phyloP scores from a whole-genome alignment of 2,797 vertebrate genomes.

The Holocentrus rufus region DNA sequence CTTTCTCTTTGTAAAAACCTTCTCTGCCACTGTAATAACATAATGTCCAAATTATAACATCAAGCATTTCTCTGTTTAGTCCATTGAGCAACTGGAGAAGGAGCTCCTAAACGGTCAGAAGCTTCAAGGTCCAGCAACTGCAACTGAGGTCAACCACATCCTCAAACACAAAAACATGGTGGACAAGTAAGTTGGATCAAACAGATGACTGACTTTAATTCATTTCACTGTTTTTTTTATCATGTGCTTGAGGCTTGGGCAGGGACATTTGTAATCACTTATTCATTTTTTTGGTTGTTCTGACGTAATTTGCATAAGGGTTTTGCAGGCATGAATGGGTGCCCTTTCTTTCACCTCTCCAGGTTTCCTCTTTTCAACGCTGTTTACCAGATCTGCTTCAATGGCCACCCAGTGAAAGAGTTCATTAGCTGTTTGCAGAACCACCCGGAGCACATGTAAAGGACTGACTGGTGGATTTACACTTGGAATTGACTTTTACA shows the following conservation, averaged over 20 bases:
- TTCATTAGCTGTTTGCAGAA: conserved; percentile 93
- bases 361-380: conserved; percentile 97
- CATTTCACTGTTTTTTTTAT: no score
- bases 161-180: conserved; percentile 88
- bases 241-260: neutral
- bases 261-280: neutral
- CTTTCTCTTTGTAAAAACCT: neutral
- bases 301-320: no score
- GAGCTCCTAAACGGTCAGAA: conserved; percentile 98
- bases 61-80: conserved; percentile 73
- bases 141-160: conserved; percentile 89
- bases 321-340: neutral
- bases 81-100: conserved; percentile 93
- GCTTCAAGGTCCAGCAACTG: conserved; percentile 94
- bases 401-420: conserved; percentile 87
- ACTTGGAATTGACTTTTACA: conserved; percentile 41
- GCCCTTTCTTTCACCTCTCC: conserved; percentile 10
- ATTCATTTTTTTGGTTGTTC: neutral
- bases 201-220: neutral
- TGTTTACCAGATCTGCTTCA: conserved; percentile 92
- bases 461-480: neutral
- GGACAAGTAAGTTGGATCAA: conserved; percentile 87
- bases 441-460: conserved; percentile 93
- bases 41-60: neutral
- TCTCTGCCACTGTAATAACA: neutral